phyloP scores from a whole-genome alignment of 53 echinoderm and acorn worm species.

The Crossaster papposus region DNA sequence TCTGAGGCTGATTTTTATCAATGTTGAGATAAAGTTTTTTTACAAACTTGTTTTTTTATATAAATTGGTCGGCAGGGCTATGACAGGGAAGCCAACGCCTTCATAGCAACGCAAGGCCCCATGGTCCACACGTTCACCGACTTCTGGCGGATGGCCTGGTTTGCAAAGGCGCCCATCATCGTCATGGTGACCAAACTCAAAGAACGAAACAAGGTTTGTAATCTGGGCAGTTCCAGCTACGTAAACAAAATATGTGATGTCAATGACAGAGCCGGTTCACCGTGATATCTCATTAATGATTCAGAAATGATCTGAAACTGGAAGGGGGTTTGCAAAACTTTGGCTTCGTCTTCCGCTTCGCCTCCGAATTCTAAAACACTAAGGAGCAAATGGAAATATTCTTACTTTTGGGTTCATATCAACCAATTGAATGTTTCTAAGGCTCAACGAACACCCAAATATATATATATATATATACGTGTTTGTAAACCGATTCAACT shows the following conservation, averaged over 20 bases:
- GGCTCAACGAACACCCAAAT: no score
- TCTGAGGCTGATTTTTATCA: no score
- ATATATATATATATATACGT: no score
- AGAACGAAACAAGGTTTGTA: slow-evolving; percentile 90
- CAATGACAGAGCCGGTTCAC: neutral
- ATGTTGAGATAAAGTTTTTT: no score
- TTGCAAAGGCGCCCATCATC: slow-evolving; percentile 85
- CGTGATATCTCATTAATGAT: neutral
- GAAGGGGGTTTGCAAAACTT: no score
- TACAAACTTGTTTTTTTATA: neutral
- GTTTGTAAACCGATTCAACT: no score
- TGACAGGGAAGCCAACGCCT: slow-evolving; percentile 81
- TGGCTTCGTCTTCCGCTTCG: no score
- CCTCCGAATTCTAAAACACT: no score
- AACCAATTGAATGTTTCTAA: no score
- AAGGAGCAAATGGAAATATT: no score
- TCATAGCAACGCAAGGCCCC: slow-evolving; percentile 93
- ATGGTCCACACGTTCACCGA: slow-evolving; percentile 97
- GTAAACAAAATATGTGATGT: no score
- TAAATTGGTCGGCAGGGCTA: slow-evolving; percentile 69
- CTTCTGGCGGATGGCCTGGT: slow-evolving; percentile 98
- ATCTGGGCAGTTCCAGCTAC: neutral
- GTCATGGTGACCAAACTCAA: slow-evolving; percentile 99
- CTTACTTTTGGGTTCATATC: no score
- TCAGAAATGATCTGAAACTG: neutral